Evolutionary conservation across 2,888 invertebrate genomes (phyloP), one percentile per base, ranked within the genome.

Genomic region (Charanyca ferruginea): DNA sequence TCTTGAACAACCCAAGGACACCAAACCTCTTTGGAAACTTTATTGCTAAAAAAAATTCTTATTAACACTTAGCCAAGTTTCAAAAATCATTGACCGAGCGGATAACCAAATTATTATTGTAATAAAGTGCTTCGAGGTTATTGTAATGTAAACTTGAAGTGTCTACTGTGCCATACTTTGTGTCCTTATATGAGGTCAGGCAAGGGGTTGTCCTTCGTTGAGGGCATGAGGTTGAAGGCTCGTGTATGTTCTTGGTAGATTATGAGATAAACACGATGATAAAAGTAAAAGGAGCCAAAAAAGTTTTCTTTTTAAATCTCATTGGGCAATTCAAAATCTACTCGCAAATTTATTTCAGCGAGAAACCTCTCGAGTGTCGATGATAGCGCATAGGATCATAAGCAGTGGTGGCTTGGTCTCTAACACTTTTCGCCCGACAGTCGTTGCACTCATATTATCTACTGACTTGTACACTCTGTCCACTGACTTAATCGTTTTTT

Each of bases 11-110:
- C 59, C 74, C 70, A 25, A 64, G 52, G 18, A n/a, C n/a, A n/a
- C n/a, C n/a, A n/a, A n/a, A 38, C 42, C 61, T 60, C 57, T 71
- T 68, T 62, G 42, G 47, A 8, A 73, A 77, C 18, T 61, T 66
- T 60, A 60, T 63, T 66, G 69, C 66, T 62, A 60, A 60, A 47
- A 66, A 77, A 80, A 76, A 73, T 47, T 32, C 32, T 54, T 20
- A 62, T 63, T 53, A 55, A 48, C 45, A 44, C 66, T 64, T 52
- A n/a, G 45, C 22, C 22, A 47, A 77, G 55, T 57, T 77, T 60
- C 44, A n/a, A 20, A 47, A 73, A 48, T 55, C 61, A 45, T 52
- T 67, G 38, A 51, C 38, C 35, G n/a, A 41, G 25, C 11, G 32
- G 45, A 45, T 55, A 59, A 59, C 60, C 7, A 20, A 61, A 59